Percentiles rank a stretch among this genome's conserved stretches.
Conservation (phyloP, 2,888 invertebrate genomes). For the Acronicta aceris region DNA sequence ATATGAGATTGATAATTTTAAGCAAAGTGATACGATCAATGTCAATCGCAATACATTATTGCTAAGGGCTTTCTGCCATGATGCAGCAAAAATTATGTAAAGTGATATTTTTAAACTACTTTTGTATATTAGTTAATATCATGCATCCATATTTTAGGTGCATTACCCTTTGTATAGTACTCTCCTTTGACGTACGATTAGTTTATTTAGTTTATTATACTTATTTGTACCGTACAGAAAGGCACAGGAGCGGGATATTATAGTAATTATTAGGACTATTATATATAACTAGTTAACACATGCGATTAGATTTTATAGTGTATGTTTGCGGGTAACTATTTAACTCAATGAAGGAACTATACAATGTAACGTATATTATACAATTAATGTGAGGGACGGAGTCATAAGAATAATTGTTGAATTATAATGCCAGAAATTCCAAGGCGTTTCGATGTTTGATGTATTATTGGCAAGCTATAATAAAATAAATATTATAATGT, state of each 20-base stretch:
- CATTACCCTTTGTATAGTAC: constrained; percentile 64
- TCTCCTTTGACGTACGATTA: constrained; percentile 57
- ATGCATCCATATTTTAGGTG: constrained; percentile 71
- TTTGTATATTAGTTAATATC: constrained; percentile 57
- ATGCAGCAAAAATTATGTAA: constrained; percentile 73
- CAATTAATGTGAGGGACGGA: constrained; percentile 67
- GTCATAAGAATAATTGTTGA: constrained; percentile 78
- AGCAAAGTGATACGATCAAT: constrained; percentile 59
- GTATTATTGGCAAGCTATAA: constrained; percentile 81
- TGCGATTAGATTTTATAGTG: constrained; percentile 86
- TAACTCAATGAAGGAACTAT: constrained; percentile 81
- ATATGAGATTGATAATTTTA: constrained; percentile 55
- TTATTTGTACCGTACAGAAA: constrained; percentile 64
- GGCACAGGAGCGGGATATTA: constrained; percentile 67
- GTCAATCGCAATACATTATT: constrained; percentile 58
- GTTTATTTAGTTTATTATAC: constrained; percentile 55
- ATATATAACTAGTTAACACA: constrained; percentile 68
- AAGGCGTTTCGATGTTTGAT: constrained; percentile 82
- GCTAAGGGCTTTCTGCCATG: constrained; percentile 60
- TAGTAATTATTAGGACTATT: constrained; percentile 71
- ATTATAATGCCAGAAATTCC: constrained; percentile 80
- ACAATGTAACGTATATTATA: constrained; percentile 79
- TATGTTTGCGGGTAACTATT: constrained; percentile 81
- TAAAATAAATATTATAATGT: constrained; percentile 58
- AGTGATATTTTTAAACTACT: constrained; percentile 78